These are phyloP conservation scores for Telmatochromis sp. DNA, from an alignment of 2,113 vertebrate genomes.

Conservation along the genomic window DNA sequence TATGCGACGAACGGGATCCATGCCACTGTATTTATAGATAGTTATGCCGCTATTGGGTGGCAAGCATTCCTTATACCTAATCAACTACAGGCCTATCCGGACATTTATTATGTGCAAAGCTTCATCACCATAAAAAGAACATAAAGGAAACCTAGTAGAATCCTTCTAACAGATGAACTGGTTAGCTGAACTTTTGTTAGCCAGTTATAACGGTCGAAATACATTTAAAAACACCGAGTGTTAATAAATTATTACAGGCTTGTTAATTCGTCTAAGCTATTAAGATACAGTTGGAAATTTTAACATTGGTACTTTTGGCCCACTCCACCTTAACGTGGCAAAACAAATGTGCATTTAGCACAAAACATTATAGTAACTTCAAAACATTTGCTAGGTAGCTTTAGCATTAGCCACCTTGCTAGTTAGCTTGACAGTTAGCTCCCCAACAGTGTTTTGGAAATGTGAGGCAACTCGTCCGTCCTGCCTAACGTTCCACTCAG, in stretches of 20 bases:
- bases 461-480: constrained; percentile 13
- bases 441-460: constrained; percentile 27
- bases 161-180: background rate
- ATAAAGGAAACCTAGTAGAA: background rate
- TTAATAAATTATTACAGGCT: background rate
- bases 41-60: constrained; percentile 3
- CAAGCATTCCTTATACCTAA: constrained; percentile 14
- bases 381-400: constrained; percentile 15
- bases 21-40: constrained; percentile 39
- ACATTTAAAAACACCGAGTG: background rate
- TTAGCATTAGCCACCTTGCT: constrained; percentile 57
- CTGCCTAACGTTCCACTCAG: background rate
- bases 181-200: constrained; percentile 33
- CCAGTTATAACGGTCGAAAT: constrained; percentile 1
- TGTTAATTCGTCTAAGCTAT: background rate
- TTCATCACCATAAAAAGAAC: background rate
- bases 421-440: constrained; percentile 42
- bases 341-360: background rate
- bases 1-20: background rate
- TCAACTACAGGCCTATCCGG: background rate
- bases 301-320: background rate
- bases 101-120: background rate
- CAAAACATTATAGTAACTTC: background rate
- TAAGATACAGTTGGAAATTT: too few species aligned
- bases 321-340: background rate